Base-by-base conservation (phyloP, 2,797 vertebrate species). In the Alcedo quadribrachys region DNA sequence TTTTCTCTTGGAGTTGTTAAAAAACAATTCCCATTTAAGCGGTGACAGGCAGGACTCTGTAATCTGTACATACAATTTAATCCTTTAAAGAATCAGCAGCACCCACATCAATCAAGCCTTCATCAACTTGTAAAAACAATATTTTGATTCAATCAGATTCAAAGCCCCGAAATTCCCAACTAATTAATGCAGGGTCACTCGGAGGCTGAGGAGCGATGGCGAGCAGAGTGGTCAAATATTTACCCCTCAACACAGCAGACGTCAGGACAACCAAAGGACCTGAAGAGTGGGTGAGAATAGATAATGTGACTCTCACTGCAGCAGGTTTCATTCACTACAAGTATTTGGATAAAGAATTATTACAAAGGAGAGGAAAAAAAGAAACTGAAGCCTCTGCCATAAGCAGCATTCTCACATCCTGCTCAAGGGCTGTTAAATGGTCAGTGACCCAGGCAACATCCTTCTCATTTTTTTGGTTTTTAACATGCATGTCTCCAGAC, bases 41-140 rank as follows among this genome's bases (percentile, higher is more conserved):
- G 89, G 85, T 86, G 97, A 96, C 92, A 96, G 94, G 94, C 82
- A 98, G 97, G 98, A 98, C 98, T 98, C 98, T 96, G 97, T 98
- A 97, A 98, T 98, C 98, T 99, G 98, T 98, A 99, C 98, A 99
- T 98, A 98, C 98, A 99, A 98, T 99, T 99, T 99, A 99, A 99
- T 99, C 98, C 99, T 99, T 99, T 98, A 98, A 98, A 98, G 98
- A 98, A 97, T 96, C 97, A 97, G 97, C 98, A 98, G 98, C 98
- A 98, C 98, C 97, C 98, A 98, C 98, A 99, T 99, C 99, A 99
- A 99, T 99, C 99, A 99, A 98, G 97, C 98, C 98, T 99, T 99
- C 98, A 99, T 99, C 99, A 99, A 98, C 98, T 98, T 98, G 98
- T 98, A 98, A 98, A 98, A 98, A 98, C 98, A 98, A 99, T 99